Base-by-base conservation (phyloP, 2,888 invertebrate genomes). In the Drosophila melanocephala region DNA sequence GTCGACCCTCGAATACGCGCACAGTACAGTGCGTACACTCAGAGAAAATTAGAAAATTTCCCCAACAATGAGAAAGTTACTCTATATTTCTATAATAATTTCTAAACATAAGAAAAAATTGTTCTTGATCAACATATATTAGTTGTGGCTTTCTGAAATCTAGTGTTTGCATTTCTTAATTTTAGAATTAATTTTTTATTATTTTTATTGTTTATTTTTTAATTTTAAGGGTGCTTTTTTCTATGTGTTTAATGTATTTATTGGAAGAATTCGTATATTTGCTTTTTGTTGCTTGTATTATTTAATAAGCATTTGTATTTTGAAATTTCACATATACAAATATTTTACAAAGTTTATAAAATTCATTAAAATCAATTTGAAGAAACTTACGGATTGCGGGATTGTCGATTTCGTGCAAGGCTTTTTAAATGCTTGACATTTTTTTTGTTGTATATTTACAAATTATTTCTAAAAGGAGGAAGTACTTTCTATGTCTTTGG, bases 1-100 rank as follows among this genome's bases (percentile, higher is more conserved):
- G 62, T 64, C 60, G 59, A 47, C 55, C 81, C 70, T 58, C 63
- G 58, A 75, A 12, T n/a, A 22, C 5, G 12, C 5, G 44, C 6
- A 26, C 26, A 26, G 22, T 14, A 47, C 22, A 47, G 5, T 26
- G 26, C 7, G 26, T 22, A 26, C 26, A 47, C 47, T 16, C 1
- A 26, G 9, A 47, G 44, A 6, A 44, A 47, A 7, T 44, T 6
- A 12, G 44, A 12, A n/a, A 12, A 44, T 14, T 1, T 1, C 3
- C 14, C 3, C 14, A 12, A 22, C 22, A 22, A n/a, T n/a, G 10
- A n/a, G 10, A 47, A 47, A 7, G 3, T 4, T 19, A 39, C 9
- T 39, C 19, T 9, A 39, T 39, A 19, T 39, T 39, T 39, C 19
- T 4, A 39, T 26, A 39, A 19, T 39, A 1, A 19, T 19, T 39